Conservation (phyloP, 37 sponge, comb jelly and placozoan genomes). For the Chondrilla cf. caribensis region DNA sequence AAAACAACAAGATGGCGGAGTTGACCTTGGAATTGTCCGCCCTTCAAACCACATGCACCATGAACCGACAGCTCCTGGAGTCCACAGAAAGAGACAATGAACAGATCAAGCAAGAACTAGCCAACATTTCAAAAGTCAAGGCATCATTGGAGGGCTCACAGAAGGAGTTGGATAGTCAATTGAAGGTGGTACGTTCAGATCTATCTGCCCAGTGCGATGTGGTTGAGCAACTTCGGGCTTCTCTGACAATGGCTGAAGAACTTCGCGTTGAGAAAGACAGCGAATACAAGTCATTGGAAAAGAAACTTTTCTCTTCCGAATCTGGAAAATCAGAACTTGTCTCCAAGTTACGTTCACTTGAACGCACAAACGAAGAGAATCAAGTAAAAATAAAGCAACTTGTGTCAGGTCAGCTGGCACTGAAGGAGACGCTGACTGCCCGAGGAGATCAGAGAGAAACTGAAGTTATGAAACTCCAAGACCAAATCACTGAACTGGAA, state of each 20-base stretch:
- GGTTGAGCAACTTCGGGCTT: conserved; percentile 8
- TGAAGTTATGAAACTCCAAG: conserved; percentile 46
- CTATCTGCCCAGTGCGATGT: neutral
- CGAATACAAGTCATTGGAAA: neutral
- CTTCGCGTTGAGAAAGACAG: neutral
- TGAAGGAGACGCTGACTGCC: conserved; percentile 32
- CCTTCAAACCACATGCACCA: neutral
- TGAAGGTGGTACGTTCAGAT: neutral
- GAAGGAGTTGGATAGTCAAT: neutral
- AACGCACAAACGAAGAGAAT: conserved; percentile 23
- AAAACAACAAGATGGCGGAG: neutral
- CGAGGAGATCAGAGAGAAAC: conserved; percentile 47
- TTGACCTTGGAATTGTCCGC: neutral
- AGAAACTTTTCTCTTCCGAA: neutral
- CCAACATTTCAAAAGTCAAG: no score
- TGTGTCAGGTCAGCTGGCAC: conserved; percentile 47
- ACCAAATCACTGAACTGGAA: conserved; percentile 22
- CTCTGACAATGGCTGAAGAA: neutral
- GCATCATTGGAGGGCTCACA: neutral
- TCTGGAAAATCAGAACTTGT: neutral
- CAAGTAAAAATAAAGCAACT: conserved; percentile 28
- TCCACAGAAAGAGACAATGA: neutral
- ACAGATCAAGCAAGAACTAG: neutral
- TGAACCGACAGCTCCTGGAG: conserved; percentile 19
- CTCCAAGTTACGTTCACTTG: neutral